A percentile compares a stretch with the other conserved stretches of the same genome.
Evolutionary conservation across 2,797 vertebrate genomes (phyloP).

Genomic region (Etheostoma perlongum): DNA sequence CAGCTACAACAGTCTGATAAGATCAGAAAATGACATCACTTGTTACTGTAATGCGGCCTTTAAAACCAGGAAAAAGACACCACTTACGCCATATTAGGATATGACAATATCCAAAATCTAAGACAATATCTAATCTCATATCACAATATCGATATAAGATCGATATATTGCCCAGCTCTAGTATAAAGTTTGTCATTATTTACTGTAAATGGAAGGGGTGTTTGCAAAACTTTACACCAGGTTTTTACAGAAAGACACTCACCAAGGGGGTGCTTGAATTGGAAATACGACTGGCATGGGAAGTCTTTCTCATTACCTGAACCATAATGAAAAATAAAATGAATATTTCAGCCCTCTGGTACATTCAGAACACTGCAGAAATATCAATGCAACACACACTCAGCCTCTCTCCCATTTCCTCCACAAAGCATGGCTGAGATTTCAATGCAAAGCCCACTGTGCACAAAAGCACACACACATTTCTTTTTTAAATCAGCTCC

Average conservation of each 20-base stretch:
- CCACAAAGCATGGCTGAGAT: background rate
- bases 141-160: too few species aligned
- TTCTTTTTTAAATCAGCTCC: background rate
- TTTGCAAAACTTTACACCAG: background rate
- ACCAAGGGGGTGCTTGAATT: slow-evolving; percentile 87
- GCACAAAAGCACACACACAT: background rate
- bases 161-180: too few species aligned
- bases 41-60: too few species aligned
- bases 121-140: too few species aligned
- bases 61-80: too few species aligned
- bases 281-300: slow-evolving; percentile 86
- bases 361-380: slow-evolving; percentile 25
- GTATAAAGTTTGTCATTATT: background rate
- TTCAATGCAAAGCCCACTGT: background rate
- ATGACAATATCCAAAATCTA: too few species aligned
- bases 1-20: too few species aligned
- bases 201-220: background rate
- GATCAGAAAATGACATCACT: too few species aligned
- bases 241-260: slow-evolving; percentile 66
- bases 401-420: background rate
- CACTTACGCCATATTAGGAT: too few species aligned
- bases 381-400: slow-evolving; percentile 24
- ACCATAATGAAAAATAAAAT: slow-evolving; percentile 65
- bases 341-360: slow-evolving; percentile 22
- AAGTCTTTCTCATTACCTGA: slow-evolving; percentile 91